Percentiles rank a stretch among this genome's conserved stretches.
These are phyloP conservation scores for Drosophila kanekoi DNA, from an alignment of 2,888 invertebrate species.

Conservation along the genomic window DNA sequence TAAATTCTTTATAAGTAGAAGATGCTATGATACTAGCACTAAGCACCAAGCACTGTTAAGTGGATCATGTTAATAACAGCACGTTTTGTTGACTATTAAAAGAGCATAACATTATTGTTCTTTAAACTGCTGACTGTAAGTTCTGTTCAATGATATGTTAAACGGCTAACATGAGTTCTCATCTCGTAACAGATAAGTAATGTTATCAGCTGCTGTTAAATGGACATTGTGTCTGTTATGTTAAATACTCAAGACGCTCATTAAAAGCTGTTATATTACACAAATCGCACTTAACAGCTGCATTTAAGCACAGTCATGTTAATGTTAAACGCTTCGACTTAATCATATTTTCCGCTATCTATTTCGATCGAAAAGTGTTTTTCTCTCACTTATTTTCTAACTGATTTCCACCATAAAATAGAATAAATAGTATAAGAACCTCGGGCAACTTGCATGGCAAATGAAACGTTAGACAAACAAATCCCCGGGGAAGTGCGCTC, in stretches of 20 bases:
- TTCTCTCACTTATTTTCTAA: neutral
- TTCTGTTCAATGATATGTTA: neutral
- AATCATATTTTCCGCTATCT: neutral
- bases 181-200: too few relatives aligned
- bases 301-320: too few relatives aligned
- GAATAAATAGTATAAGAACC: neutral
- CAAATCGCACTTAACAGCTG: too few relatives aligned
- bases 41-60: too few relatives aligned
- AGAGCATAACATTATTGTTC: too few relatives aligned
- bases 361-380: neutral
- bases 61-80: too few relatives aligned
- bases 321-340: too few relatives aligned
- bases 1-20: too few relatives aligned
- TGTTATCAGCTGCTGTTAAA: neutral
- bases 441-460: conserved; percentile 6
- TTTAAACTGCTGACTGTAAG: neutral
- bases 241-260: too few relatives aligned
- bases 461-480: conserved; percentile 19
- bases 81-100: too few relatives aligned
- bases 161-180: neutral
- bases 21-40: too few relatives aligned
- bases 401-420: neutral
- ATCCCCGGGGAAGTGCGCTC: conserved; percentile 7
- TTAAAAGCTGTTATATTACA: neutral
- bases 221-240: neutral